Conservation (phyloP, 2,888 invertebrate genomes). For the Phrixothrix hirtus region DNA sequence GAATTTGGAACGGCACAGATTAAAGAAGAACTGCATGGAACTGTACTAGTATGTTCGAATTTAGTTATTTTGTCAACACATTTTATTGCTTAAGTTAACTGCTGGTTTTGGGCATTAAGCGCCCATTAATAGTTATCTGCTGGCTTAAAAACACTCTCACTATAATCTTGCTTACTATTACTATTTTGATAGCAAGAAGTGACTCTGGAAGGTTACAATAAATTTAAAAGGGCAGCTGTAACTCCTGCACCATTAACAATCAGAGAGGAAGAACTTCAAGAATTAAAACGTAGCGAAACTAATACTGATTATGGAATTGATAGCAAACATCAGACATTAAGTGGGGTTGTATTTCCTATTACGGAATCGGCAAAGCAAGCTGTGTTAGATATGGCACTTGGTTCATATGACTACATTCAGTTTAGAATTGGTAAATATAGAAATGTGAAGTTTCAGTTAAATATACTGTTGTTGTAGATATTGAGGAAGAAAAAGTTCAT, state of each 20-base stretch:
- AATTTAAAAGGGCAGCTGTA: conserved; percentile 73
- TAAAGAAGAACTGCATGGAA: conserved; percentile 92
- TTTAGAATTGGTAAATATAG: conserved; percentile 70
- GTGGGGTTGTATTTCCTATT: conserved; percentile 89
- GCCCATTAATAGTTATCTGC: too few relatives aligned
- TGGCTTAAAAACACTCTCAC: too few relatives aligned
- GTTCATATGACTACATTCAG: conserved; percentile 87
- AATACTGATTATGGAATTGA: conserved; percentile 78
- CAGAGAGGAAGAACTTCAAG: conserved; percentile 83
- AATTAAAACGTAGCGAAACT: conserved; percentile 71
- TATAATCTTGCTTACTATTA: background rate
- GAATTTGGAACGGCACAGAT: conserved; percentile 95
- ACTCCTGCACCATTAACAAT: conserved; percentile 90
- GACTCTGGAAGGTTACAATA: conserved; percentile 77
- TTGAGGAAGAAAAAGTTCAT: conserved; percentile 86
- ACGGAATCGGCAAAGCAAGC: conserved; percentile 78
- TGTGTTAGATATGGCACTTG: conserved; percentile 72
- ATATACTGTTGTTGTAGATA: conserved; percentile 60
- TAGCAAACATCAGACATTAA: conserved; percentile 84
- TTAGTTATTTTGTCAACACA: background rate
- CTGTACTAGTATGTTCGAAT: conserved; percentile 62
- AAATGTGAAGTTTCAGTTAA: background rate
- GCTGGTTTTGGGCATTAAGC: too few relatives aligned
- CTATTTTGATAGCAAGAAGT: conserved; percentile 62
- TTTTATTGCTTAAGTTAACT: too few relatives aligned